Conservation (phyloP, 1,140 invertebrate species). For the Geopemphigus sp. region DNA sequence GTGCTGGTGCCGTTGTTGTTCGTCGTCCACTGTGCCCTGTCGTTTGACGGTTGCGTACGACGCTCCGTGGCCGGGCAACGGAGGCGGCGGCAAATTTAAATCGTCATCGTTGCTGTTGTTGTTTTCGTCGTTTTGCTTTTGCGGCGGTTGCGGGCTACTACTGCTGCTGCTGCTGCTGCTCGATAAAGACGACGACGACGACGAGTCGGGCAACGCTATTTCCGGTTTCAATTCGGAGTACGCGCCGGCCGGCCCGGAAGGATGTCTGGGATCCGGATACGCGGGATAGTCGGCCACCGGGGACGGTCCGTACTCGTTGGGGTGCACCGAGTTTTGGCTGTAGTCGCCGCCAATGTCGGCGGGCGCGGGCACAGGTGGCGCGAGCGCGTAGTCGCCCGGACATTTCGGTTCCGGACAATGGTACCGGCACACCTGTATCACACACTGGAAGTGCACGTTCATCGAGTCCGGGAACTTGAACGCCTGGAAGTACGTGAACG, state of each 20-base stretch:
- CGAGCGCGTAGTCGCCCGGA: slow-evolving; percentile 69
- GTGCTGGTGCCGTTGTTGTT: slow-evolving; percentile 60
- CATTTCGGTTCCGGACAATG: slow-evolving; percentile 91
- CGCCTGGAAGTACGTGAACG: slow-evolving; percentile 88
- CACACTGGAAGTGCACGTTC: slow-evolving; percentile 96
- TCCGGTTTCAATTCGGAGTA: slow-evolving; percentile 79
- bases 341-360: slow-evolving; percentile 66
- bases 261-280: slow-evolving; percentile 71
- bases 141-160: slow-evolving; percentile 43
- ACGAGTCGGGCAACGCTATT: slow-evolving; percentile 71
- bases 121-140: background rate
- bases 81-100: slow-evolving; percentile 75
- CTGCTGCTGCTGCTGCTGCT: no score
- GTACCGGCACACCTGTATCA: slow-evolving; percentile 90
- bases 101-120: slow-evolving; percentile 56
- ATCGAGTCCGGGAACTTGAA: slow-evolving; percentile 96
- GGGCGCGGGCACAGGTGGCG: slow-evolving; percentile 59
- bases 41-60: slow-evolving; percentile 80
- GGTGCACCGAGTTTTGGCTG: slow-evolving; percentile 62
- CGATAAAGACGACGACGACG: slow-evolving; percentile 63
- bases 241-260: slow-evolving; percentile 73
- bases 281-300: slow-evolving; percentile 54
- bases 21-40: slow-evolving; percentile 64
- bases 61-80: slow-evolving; percentile 69
- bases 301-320: slow-evolving; percentile 65